Evolutionary conservation across 2,888 invertebrate species (phyloP), one percentile per base, ranked within the genome.

Genomic region (Drosophila quinaria): DNA sequence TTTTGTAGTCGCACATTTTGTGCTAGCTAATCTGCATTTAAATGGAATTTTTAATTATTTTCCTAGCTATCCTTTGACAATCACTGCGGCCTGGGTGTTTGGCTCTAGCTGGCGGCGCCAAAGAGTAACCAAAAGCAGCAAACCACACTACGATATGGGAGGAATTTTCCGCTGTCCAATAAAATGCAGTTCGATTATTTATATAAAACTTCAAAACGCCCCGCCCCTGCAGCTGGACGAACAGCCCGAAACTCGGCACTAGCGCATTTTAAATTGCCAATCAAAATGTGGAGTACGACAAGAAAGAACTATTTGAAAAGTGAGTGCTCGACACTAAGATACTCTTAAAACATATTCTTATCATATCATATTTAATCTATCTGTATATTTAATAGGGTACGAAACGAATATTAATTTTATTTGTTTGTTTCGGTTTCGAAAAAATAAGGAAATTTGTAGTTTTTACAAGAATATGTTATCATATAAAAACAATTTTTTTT

Each of bases 31-130:
- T 87, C 86, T 87, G 86, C 86, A 87, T 87, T 87, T 87, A 87
- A 87, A 87, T 87, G 86, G 90, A 87, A 85, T 89, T 87, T 89
- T 87, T 89, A 87, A 87, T 89, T 87, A 87, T 85, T 89, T 89
- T 77, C 79, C 60, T 77, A 64, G 80, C 15, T 70, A 87, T 89
- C 86, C 86, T 87, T 87, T 87, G 86, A 89, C 90, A 87, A 89
- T 88, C 90, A 88, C 78, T 62, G 75, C 66, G 70, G 17, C 51
- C 41, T 35, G 33, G 60, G 78, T 73, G 59, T 74, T 58, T 56
- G 66, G 58, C 61, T 46, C 73, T 55, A 50, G 71, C 71, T 65
- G 51, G 19, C 51, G 72, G 74, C 73, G 37, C 29, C 61, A 44
- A 13, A 39, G 49, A 49, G 54, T 78, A 35, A 35, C 51, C 78